phyloP scores from a whole-genome alignment of 2,888 invertebrate genomes.

The Epicampocera succincta region DNA sequence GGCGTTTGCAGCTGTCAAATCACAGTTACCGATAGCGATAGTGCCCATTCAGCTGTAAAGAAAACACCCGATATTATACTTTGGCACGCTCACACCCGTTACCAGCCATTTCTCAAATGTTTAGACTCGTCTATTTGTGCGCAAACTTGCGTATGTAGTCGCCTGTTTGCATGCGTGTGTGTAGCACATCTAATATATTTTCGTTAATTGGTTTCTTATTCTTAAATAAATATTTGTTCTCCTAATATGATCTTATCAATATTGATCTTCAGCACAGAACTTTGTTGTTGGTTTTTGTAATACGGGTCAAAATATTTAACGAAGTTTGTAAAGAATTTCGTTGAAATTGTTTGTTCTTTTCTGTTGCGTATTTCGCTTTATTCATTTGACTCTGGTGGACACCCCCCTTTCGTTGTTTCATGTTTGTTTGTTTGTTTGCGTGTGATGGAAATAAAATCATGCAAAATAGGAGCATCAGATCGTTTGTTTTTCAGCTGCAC shows the following conservation, averaged over 20 bases:
- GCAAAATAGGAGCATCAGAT: not conserved
- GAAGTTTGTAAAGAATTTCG: not conserved
- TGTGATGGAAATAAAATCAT: not conserved
- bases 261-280: not conserved
- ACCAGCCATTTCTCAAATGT: too few species aligned
- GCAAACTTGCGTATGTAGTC: too few species aligned
- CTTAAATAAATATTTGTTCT: not conserved
- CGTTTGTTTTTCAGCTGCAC: not conserved
- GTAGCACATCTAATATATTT: not conserved
- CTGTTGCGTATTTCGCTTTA: not conserved
- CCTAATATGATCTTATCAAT: conserved; percentile 9
- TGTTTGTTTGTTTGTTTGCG: too few species aligned
- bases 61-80: too few species aligned
- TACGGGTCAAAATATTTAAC: conserved; percentile 31
- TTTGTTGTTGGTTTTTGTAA: too few species aligned
- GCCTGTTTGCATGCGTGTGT: too few species aligned
- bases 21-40: too few species aligned
- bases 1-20: too few species aligned
- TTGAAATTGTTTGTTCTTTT: conserved; percentile 1
- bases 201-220: conserved; percentile 3
- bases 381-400: conserved; percentile 33
- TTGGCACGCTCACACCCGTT: too few species aligned
- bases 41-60: too few species aligned
- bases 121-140: too few species aligned
- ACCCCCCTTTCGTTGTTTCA: not conserved